These are phyloP conservation scores for Ditula angustiorana DNA, from an alignment of 2,888 invertebrate species.

Conservation along the genomic window DNA sequence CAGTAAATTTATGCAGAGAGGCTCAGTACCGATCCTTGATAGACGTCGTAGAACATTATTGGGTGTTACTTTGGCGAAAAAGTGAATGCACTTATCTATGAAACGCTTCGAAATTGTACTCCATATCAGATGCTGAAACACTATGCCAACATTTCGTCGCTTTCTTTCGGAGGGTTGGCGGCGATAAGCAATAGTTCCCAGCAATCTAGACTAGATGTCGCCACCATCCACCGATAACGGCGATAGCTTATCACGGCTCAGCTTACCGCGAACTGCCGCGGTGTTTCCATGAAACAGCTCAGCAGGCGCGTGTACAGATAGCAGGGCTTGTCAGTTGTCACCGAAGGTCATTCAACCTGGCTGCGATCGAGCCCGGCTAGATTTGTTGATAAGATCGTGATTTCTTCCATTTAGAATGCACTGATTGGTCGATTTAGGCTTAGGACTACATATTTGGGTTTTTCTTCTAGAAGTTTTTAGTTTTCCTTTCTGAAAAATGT, in stretches of 20 bases:
- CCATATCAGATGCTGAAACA: no score
- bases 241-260: conserved; percentile 25
- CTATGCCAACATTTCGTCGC: background rate
- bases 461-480: no score
- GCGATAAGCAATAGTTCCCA: conserved; percentile 4
- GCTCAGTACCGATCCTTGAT: no score
- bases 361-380: background rate
- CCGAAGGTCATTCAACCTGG: conserved; percentile 35
- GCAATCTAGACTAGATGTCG: conserved; percentile 41
- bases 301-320: conserved; percentile 17
- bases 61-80: no score
- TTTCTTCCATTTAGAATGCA: no score
- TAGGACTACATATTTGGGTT: no score
- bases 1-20: no score
- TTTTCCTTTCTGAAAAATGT: no score
- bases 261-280: conserved; percentile 21
- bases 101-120: no score
- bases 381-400: background rate
- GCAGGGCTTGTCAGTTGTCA: conserved; percentile 2
- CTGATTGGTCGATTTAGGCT: no score
- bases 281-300: conserved; percentile 31
- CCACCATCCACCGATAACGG: conserved; percentile 27
- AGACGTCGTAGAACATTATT: no score
- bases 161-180: background rate
- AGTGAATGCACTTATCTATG: no score